Conservation (phyloP, 2,888 invertebrate species). For the Pelosia muscerda region DNA sequence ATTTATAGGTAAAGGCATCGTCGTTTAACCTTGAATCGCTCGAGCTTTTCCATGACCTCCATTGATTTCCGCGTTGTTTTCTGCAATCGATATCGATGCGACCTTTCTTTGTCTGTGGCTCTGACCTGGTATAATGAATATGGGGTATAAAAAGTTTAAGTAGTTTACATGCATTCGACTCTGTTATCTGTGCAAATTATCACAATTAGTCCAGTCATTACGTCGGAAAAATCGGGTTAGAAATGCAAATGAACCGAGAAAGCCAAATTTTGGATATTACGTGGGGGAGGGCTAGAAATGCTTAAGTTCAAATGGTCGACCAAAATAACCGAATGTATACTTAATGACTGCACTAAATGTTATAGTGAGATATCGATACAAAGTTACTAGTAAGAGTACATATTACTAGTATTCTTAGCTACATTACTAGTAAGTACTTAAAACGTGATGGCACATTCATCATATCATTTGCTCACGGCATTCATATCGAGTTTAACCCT, state of each 20-base stretch:
- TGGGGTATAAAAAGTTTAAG: background rate
- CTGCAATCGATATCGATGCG: slow-evolving; percentile 48
- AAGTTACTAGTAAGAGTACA: background rate
- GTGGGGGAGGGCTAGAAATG: no score
- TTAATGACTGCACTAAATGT: no score
- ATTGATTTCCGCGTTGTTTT: slow-evolving; percentile 46
- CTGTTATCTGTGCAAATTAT: background rate
- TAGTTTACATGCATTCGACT: slow-evolving; percentile 4
- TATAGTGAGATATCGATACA: background rate
- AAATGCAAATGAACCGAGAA: no score
- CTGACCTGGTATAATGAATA: background rate
- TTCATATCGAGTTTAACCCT: background rate
- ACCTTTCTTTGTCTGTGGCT: slow-evolving; percentile 37
- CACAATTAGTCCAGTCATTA: no score
- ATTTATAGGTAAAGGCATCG: slow-evolving; percentile 26
- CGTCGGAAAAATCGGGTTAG: no score
- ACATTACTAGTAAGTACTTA: background rate
- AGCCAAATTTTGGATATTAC: no score
- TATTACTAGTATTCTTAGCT: background rate
- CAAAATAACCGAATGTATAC: no score
- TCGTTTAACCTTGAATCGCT: slow-evolving; percentile 41
- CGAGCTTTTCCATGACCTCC: slow-evolving; percentile 49
- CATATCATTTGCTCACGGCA: background rate
- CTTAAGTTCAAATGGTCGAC: no score
- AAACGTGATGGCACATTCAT: background rate